Base-by-base conservation (phyloP, 2,113 vertebrate genomes). In the Conger conger region DNA sequence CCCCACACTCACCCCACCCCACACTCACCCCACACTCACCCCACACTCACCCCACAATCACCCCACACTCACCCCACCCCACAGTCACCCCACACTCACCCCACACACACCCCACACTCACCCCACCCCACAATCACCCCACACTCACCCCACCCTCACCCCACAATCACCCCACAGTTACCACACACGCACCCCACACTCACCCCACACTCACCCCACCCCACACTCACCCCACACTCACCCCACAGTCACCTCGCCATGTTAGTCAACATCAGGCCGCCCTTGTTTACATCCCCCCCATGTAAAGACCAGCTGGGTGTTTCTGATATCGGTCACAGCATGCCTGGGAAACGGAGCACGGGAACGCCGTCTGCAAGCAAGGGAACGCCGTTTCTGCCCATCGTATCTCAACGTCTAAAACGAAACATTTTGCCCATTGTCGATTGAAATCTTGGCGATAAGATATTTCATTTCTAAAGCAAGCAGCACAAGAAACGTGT, bases 251-350 rank as follows among this genome's bases (percentile, higher is more conserved):
- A 87, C 89, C 88, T 89, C 86, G 90, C 89, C 86, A 88, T 95
- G 93, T 94, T 93, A 92, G 89, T 89, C 93, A 93, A 93, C 92
- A 91, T 90, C 89, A 84, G 89, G 54, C 40, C 83, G 88, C 92
- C 90, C 92, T 87, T 88, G 86, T 84, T 27, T 76, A 88, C 86
- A 89, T 86, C 84, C 81, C 86, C 83, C 89, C 83, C 91, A 81
- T 82, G 86, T 84, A 89, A 85, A 89, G 81, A 92, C 90, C 92
- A 94, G 91, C 93, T 94, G 93, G 88, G 92, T 77, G 83, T 91
- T 92, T 91, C 85, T 90, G 92, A 93, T 84, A 89, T 85, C 89
- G 94, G 94, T 94, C 94, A 93, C 82, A 90, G 36, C 81, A 79
- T 84, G 79, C 86, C 85, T 86, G 16, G 35, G 37, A 78, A 78